Evolutionary conservation across 1,140 invertebrate species (phyloP).

Genomic region (Platyscapa corneri): DNA sequence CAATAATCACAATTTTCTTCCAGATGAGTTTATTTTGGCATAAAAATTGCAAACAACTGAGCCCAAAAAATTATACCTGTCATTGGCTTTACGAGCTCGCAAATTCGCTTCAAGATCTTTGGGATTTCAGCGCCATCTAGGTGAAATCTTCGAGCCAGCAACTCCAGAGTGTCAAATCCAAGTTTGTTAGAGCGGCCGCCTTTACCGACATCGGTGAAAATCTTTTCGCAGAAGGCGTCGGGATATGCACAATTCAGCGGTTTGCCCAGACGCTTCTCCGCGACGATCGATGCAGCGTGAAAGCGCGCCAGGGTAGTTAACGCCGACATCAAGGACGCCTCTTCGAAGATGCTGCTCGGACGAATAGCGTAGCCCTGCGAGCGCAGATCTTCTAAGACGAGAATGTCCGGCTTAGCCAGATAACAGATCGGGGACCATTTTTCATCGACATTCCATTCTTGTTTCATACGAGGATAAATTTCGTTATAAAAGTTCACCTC

Average conservation of each 20-base stretch:
- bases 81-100: constrained; percentile 13
- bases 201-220: constrained; percentile 21
- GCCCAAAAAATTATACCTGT: background rate
- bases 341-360: background rate
- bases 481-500: constrained; percentile 28
- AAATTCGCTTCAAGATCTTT: background rate
- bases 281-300: constrained; percentile 15
- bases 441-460: background rate
- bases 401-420: background rate
- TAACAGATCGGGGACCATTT: constrained; percentile 4
- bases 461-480: background rate
- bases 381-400: constrained; percentile 23
- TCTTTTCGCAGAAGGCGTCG: constrained; percentile 13
- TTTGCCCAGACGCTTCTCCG: background rate
- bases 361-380: constrained; percentile 3
- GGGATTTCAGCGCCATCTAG: background rate
- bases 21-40: background rate
- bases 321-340: background rate
- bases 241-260: background rate
- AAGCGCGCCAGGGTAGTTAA: background rate
- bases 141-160: constrained; percentile 20
- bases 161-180: background rate
- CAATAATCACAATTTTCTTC: background rate
- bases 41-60: background rate
- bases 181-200: background rate